Evolutionary conservation across 2,797 vertebrate genomes (phyloP).

Genomic region (Helostoma temminkii): DNA sequence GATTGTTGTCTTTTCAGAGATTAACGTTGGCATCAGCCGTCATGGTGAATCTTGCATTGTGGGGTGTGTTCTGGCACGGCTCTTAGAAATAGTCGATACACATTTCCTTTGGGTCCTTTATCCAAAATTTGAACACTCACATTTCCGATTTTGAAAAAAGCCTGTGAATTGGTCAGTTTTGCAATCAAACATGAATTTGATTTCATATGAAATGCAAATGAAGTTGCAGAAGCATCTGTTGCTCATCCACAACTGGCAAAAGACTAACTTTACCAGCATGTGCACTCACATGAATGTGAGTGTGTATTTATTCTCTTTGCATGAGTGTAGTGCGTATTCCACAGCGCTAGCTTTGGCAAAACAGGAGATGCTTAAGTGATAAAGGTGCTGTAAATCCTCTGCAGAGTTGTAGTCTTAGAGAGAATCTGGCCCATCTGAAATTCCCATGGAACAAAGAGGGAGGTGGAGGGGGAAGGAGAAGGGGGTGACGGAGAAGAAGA

Average conservation of each 20-base stretch:
- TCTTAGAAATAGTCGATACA: background rate
- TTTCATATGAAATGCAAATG: background rate
- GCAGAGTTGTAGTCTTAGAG: conserved; percentile 68
- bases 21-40: conserved; percentile 17
- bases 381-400: conserved; percentile 78
- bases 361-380: conserved; percentile 63
- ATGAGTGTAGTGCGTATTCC: conserved; percentile 30
- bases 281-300: background rate
- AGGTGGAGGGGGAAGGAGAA: conserved; percentile 8
- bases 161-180: background rate
- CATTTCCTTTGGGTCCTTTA: background rate
- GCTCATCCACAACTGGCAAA: background rate
- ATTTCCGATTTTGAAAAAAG: no score
- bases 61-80: conserved; percentile 9
- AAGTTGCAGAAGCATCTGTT: background rate
- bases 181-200: background rate
- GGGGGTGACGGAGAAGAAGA: conserved; percentile 19
- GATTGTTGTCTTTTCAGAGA: conserved; percentile 65
- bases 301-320: conserved; percentile 8
- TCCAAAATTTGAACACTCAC: background rate
- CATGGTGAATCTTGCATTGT: background rate
- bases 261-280: background rate
- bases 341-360: conserved; percentile 65
- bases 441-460: conserved; percentile 79
- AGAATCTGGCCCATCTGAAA: conserved; percentile 72